These are phyloP conservation scores for Anodontia alba DNA, from an alignment of 2,888 invertebrate species.

Conservation along the genomic window DNA sequence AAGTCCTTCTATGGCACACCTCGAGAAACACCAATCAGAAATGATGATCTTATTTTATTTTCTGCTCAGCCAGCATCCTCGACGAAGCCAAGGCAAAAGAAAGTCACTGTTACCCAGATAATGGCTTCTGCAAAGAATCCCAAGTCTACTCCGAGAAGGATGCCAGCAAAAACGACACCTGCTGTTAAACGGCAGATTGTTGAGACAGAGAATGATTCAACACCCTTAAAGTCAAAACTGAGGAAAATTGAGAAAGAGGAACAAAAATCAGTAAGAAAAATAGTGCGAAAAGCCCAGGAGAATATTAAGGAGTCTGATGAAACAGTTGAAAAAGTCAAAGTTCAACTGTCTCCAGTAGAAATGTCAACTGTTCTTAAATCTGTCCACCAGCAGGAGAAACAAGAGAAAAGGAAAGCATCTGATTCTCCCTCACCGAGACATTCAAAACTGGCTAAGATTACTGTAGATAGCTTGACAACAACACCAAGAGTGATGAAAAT, in stretches of 20 bases:
- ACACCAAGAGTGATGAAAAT: constrained; percentile 39
- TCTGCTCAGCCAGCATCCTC: constrained; percentile 33
- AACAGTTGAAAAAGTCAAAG: neutral
- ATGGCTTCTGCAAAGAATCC: constrained; percentile 21
- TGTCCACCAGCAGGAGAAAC: constrained; percentile 23
- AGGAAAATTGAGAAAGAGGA: neutral
- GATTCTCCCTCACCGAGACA: constrained; percentile 19
- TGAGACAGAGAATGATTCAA: constrained; percentile 14
- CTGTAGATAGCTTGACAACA: neutral
- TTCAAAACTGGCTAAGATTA: constrained; percentile 23
- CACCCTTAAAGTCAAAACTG: neutral
- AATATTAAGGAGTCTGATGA: neutral
- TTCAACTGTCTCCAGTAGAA: constrained; percentile 32
- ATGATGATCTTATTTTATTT: constrained; percentile 37
- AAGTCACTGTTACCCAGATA: constrained; percentile 17
- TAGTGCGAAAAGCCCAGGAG: neutral
- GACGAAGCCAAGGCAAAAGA: constrained; percentile 9
- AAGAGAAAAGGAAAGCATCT: constrained; percentile 20
- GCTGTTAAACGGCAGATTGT: constrained; percentile 29
- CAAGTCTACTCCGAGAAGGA: constrained; percentile 25
- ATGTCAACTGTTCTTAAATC: constrained; percentile 44
- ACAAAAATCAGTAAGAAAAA: constrained; percentile 1
- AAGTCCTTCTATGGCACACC: constrained; percentile 58
- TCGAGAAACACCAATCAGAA: constrained; percentile 36
- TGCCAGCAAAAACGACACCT: constrained; percentile 30